Conservation (phyloP, 2,888 invertebrate species). For the Camptogramma bilineatum region DNA sequence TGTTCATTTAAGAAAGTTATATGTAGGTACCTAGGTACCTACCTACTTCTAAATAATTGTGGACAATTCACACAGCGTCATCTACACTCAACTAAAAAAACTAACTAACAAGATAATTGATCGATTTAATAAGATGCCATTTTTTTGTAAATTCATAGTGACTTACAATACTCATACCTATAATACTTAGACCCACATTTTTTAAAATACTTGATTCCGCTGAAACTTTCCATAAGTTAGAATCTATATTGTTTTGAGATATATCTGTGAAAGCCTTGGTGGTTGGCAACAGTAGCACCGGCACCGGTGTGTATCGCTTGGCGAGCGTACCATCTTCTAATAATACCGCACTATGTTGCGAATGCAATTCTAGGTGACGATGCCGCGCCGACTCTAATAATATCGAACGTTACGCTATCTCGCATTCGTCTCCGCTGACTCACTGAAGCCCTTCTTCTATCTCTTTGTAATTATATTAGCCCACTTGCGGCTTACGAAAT, state of each 20-base stretch:
- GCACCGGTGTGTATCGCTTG: constrained; percentile 43
- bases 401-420: constrained; percentile 60
- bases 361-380: constrained; percentile 73
- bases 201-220: not conserved
- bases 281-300: constrained; percentile 18
- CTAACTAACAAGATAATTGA: no score
- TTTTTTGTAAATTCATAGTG: no score
- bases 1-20: no score
- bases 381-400: constrained; percentile 58
- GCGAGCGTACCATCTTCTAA: constrained; percentile 54
- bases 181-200: no score
- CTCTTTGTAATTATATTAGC: constrained; percentile 18
- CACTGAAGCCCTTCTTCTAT: constrained; percentile 46
- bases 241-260: constrained; percentile 6
- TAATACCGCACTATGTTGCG: constrained; percentile 64
- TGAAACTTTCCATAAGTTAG: not conserved
- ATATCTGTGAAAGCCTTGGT: constrained; percentile 8
- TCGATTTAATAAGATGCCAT: no score
- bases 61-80: no score
- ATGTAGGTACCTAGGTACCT: no score
- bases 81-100: no score
- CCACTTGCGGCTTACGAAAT: constrained; percentile 34
- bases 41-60: no score
- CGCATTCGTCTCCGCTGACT: constrained; percentile 59
- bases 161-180: no score